Evolutionary conservation across 2,888 invertebrate species (phyloP).

Genomic region (Dynastes grantii): DNA sequence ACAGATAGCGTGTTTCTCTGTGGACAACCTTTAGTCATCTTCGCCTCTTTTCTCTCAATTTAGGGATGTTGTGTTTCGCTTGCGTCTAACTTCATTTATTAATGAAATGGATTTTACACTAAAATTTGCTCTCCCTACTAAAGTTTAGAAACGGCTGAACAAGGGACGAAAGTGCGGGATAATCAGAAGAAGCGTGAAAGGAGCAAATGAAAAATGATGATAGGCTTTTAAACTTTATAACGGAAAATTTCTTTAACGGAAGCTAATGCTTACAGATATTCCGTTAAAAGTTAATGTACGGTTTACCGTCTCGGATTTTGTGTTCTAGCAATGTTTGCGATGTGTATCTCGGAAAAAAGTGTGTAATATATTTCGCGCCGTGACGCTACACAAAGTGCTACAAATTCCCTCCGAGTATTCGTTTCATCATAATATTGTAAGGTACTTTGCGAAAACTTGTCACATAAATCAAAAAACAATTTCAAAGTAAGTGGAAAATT

Average conservation of each 20-base stretch:
- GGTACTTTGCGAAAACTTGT: constrained; percentile 20
- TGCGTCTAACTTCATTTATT: constrained; percentile 47
- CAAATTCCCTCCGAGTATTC: constrained; percentile 26
- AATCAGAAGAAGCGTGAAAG: constrained; percentile 15
- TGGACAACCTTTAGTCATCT: constrained; percentile 5
- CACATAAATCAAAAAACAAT: constrained; percentile 44
- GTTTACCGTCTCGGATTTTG: constrained; percentile 29
- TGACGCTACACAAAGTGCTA: constrained; percentile 29
- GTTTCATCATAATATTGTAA: constrained; percentile 31
- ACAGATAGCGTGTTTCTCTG: constrained; percentile 32
- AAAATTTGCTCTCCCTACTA: constrained; percentile 23
- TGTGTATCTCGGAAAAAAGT: constrained; percentile 18
- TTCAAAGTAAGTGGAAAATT: constrained; percentile 24
- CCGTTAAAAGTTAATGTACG: constrained; percentile 48
- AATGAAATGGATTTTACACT: constrained; percentile 44
- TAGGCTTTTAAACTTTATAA: constrained; percentile 49
- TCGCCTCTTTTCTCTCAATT: constrained; percentile 33
- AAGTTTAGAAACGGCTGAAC: constrained; percentile 37
- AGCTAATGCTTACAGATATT: constrained; percentile 44
- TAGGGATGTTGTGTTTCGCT: constrained; percentile 41
- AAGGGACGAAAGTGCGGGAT: constrained; percentile 19
- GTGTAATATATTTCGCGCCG: constrained; percentile 23
- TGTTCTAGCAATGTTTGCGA: constrained; percentile 1
- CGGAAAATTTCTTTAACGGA: constrained; percentile 41
- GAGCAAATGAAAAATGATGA: constrained; percentile 50